phyloP scores from a whole-genome alignment of 2,888 invertebrate genomes.

The Cerceris ruficornis region DNA sequence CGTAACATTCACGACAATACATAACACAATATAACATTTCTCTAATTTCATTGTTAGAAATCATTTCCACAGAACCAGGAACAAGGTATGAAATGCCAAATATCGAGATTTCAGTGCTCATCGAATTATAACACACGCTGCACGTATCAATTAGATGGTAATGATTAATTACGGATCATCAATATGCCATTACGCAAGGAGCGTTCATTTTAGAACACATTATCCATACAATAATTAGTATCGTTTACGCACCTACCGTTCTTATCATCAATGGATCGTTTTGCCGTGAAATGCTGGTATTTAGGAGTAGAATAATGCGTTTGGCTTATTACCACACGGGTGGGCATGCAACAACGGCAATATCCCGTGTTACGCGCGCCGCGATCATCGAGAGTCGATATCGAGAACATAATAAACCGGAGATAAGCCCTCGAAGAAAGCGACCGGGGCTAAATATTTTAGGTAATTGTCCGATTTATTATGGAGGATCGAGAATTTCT shows the following conservation, averaged over 20 bases:
- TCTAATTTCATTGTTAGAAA: background rate
- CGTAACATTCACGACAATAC: background rate
- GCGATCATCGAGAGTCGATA: slow-evolving; percentile 12
- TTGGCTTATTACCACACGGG: slow-evolving; percentile 14
- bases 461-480: too few species aligned
- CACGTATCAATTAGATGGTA: background rate
- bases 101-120: background rate
- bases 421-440: slow-evolving; percentile 20
- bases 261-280: slow-evolving; percentile 32
- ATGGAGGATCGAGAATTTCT: too few species aligned
- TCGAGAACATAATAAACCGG: slow-evolving; percentile 9
- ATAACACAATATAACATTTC: background rate
- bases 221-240: slow-evolving; percentile 35
- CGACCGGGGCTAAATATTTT: too few species aligned
- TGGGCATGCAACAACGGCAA: slow-evolving; percentile 18
- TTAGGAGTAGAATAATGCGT: slow-evolving; percentile 12
- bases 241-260: slow-evolving; percentile 25
- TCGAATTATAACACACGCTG: background rate
- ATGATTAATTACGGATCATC: slow-evolving; percentile 30
- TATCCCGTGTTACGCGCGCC: slow-evolving; percentile 7
- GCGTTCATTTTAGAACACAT: slow-evolving; percentile 13
- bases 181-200: too few species aligned
- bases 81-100: background rate
- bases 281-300: slow-evolving; percentile 19
- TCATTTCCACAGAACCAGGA: background rate